Evolutionary conservation across 2,797 vertebrate genomes (phyloP), one percentile per base, ranked within the genome.

Genomic region (Lacerta bilineata): DNA sequence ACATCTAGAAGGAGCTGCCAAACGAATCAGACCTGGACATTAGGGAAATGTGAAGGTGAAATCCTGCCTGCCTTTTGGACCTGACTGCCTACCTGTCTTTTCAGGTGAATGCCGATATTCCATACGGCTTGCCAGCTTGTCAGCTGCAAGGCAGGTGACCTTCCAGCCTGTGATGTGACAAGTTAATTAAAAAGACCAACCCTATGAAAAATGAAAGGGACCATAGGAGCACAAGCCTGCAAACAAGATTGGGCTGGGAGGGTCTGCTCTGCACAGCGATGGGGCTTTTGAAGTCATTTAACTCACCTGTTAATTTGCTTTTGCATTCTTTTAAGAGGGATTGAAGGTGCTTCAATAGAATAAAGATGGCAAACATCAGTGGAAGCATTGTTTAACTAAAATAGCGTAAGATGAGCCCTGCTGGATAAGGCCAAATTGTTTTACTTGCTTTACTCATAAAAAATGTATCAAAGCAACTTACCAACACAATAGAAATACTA

Each of bases 91-190:
- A 97, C 96, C 97, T 97, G 96, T 95, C 78, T 95, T 69, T 95
- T 93, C 94, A 96, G 96, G 97, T 97, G 96, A 97, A 95, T 95
- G 95, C 95, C 97, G 95, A 97, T 95, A 96, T 97, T 97, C 95
- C 95, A 91, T 91, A 0, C 4, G 88, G 92, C 96, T 68, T 95
- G 97, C 97, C 97, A 97, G 95, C 88, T 91, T 97, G 96, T 97
- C 97, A 95, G 93, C 27, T 27, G 29, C 39, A 64, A 64, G 85
- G 3, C 23, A 33, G 41, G 13, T 50, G 76, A 20, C 5, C 78
- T 86, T 87, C 86, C 80, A 41, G 68, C 29, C 29, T 17, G 66
- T 46, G 68, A 75, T 71, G 77, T 84, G 81, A 89, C 82, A 84
- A 71, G 82, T 84, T 84, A 84, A 89, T 91, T 89, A 77, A 89